Evolutionary conservation across 1,140 invertebrate genomes (phyloP).

Genomic region (Acromyrmex heyeri): DNA sequence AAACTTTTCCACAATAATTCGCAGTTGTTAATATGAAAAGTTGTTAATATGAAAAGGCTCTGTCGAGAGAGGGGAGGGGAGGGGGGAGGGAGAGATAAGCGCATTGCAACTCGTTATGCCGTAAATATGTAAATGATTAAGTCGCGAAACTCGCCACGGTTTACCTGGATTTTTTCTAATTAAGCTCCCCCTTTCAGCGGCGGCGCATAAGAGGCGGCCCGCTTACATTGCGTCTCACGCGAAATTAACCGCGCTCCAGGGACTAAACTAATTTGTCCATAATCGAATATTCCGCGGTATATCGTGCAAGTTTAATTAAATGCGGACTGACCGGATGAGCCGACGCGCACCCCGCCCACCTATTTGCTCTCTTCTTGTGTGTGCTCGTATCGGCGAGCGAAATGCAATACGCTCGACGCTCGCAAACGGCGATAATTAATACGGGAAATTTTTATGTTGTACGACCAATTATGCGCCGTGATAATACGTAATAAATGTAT

Average conservation of each 20-base stretch:
- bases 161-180: conserved; percentile 61
- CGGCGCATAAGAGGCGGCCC: conserved; percentile 65
- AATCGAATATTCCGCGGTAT: conserved; percentile 79
- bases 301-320: conserved; percentile 80
- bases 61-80: neutral
- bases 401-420: conserved; percentile 48
- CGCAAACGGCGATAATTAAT: conserved; percentile 71
- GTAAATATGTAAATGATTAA: conserved; percentile 62
- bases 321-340: conserved; percentile 74
- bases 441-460: conserved; percentile 64
- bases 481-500: conserved; percentile 50
- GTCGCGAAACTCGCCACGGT: conserved; percentile 55
- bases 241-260: conserved; percentile 77
- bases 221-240: conserved; percentile 74
- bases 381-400: conserved; percentile 37
- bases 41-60: neutral
- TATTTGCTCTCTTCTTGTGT: conserved; percentile 53
- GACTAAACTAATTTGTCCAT: conserved; percentile 79
- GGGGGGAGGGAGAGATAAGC: neutral
- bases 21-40: neutral
- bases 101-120: conserved; percentile 41
- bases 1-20: neutral
- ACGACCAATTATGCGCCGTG: conserved; percentile 49
- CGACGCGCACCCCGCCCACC: conserved; percentile 23
- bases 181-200: conserved; percentile 59